A percentile compares a stretch with the other conserved stretches of the same genome.
phyloP scores from a whole-genome alignment of 2,888 invertebrate species.

The Saturnia pavonia region DNA sequence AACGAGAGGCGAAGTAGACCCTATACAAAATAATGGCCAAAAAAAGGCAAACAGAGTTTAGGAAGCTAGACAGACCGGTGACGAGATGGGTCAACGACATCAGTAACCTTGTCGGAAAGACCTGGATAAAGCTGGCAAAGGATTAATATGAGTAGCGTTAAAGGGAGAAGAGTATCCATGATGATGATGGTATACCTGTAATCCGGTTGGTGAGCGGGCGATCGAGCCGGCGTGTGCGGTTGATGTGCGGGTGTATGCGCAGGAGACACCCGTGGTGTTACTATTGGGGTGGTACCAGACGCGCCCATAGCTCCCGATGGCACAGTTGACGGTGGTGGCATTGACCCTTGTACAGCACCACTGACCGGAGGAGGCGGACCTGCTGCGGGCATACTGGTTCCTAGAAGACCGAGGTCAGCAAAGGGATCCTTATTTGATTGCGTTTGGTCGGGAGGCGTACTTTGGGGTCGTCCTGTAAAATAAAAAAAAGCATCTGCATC shows the following conservation, averaged over 20 bases:
- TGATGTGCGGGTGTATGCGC: constrained; percentile 61
- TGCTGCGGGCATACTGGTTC: constrained; percentile 35
- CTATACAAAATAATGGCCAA: no score
- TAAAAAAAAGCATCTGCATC: neutral
- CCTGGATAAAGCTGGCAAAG: no score
- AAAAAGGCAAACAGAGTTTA: no score
- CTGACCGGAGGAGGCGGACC: neutral
- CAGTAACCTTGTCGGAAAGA: no score
- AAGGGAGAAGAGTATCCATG: no score
- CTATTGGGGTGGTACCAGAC: constrained; percentile 40
- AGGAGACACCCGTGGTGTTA: constrained; percentile 62
- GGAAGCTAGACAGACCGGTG: no score
- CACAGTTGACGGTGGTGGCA: constrained; percentile 25
- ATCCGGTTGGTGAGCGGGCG: constrained; percentile 73
- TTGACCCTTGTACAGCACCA: constrained; percentile 24
- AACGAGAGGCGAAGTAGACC: no score
- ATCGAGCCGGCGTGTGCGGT: constrained; percentile 58
- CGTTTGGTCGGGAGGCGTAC: constrained; percentile 69
- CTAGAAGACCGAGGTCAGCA: constrained; percentile 84
- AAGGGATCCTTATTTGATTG: constrained; percentile 85
- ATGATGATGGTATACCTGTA: constrained; percentile 57
- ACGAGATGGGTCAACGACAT: no score
- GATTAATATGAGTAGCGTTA: no score
- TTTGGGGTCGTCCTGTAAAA: constrained; percentile 56
- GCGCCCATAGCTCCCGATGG: constrained; percentile 17